Evolutionary conservation across 2,888 invertebrate genomes (phyloP).

Genomic region (Podotricha telesiphe): DNA sequence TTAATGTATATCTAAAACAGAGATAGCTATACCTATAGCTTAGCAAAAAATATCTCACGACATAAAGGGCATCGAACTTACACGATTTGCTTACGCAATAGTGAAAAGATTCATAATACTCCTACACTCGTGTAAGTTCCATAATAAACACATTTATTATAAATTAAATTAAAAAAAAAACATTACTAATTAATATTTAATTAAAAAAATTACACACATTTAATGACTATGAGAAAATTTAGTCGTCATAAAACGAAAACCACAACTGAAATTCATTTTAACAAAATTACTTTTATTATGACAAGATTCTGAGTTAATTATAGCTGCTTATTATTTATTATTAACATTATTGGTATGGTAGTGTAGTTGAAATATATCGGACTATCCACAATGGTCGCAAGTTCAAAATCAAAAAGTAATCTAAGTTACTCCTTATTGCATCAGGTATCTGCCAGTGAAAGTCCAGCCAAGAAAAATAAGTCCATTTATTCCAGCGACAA

Average conservation of each 20-base stretch:
- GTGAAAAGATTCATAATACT: conserved; percentile 1
- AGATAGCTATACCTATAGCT: not conserved
- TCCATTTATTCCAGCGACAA: no score
- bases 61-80: conserved; percentile 25
- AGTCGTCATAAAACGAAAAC: conserved; percentile 7
- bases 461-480: no score
- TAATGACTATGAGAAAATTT: not conserved
- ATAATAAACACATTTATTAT: not conserved
- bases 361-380: no score
- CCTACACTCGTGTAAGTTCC: not conserved
- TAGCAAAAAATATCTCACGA: conserved; percentile 19
- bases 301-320: not conserved
- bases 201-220: not conserved
- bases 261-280: conserved; percentile 4
- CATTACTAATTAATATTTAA: conserved; percentile 1
- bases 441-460: no score
- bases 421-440: no score
- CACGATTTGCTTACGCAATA: conserved; percentile 21
- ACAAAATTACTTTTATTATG: conserved; percentile 13
- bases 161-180: not conserved
- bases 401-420: no score
- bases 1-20: not conserved
- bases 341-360: no score
- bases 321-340: no score
- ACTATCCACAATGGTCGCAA: no score